Evolutionary conservation across 2,113 vertebrate genomes (phyloP).

Genomic region (Epinephelus fuscoguttatus): DNA sequence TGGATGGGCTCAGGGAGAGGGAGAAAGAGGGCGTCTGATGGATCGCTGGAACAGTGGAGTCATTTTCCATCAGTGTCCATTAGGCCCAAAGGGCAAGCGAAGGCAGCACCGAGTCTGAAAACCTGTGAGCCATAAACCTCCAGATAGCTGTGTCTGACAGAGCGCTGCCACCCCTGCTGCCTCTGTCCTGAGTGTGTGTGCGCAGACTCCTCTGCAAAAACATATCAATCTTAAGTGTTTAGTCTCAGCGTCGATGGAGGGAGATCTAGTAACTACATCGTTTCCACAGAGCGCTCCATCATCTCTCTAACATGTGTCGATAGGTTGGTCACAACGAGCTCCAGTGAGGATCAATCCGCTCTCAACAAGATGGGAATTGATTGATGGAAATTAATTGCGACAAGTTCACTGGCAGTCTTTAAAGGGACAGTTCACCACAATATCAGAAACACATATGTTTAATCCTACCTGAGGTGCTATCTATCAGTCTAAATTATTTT

Average conservation of each 20-base stretch:
- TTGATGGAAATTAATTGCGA: constrained; percentile 38
- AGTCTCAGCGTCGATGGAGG: not conserved
- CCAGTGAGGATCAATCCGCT: constrained; percentile 43
- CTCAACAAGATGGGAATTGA: constrained; percentile 52
- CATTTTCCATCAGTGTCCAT: constrained; percentile 76
- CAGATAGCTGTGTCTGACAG: constrained; percentile 54
- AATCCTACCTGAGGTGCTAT: too few species aligned
- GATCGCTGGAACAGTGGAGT: constrained; percentile 69
- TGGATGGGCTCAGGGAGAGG: constrained; percentile 38
- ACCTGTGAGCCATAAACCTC: constrained; percentile 67
- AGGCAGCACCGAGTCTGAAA: constrained; percentile 56
- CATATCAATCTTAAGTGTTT: constrained; percentile 38
- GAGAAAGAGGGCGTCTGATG: constrained; percentile 55
- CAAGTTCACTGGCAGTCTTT: constrained; percentile 34
- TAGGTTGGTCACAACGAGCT: constrained; percentile 28
- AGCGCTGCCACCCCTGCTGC: constrained; percentile 49
- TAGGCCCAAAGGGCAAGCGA: constrained; percentile 65
- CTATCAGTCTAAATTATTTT: too few species aligned
- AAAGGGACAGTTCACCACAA: not conserved
- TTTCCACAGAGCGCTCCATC: constrained; percentile 20
- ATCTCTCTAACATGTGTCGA: constrained; percentile 31
- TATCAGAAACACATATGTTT: too few species aligned
- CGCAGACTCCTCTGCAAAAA: constrained; percentile 8
- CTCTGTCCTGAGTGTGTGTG: not conserved
- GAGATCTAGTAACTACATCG: not conserved